phyloP scores from a whole-genome alignment of 1,140 invertebrate species.

The Lepidostoma basale region DNA sequence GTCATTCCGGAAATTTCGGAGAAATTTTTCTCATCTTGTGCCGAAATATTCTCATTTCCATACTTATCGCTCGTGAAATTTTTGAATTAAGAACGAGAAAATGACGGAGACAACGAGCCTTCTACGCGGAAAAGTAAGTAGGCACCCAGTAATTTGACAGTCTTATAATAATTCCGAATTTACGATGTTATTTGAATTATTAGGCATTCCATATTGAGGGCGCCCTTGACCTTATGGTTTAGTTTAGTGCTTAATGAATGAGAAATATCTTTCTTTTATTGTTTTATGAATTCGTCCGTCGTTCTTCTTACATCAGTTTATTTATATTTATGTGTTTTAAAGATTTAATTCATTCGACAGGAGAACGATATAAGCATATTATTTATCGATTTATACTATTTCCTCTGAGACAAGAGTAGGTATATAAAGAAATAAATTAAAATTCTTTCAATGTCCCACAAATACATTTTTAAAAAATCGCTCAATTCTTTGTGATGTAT shows the following conservation, averaged over 20 bases:
- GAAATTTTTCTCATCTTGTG: constrained; percentile 8
- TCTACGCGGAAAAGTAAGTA: background rate
- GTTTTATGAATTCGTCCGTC: background rate
- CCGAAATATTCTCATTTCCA: background rate
- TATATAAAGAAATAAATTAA: no score
- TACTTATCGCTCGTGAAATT: background rate
- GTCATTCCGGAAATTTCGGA: background rate
- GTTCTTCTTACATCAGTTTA: background rate
- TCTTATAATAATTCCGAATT: background rate
- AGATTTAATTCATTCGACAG: no score
- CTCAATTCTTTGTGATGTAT: no score
- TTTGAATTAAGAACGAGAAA: background rate
- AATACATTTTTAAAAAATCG: no score
- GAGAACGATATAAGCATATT: no score
- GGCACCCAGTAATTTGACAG: background rate
- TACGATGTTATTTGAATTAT: background rate
- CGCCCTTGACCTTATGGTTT: no score
- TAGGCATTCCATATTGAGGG: no score
- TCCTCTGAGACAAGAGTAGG: no score
- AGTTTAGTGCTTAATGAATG: background rate
- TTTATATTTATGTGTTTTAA: no score
- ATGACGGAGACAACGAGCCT: constrained; percentile 28
- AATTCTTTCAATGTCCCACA: no score
- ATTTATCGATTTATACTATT: no score
- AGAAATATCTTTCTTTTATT: background rate